These are phyloP conservation scores for Agrypnia vestita DNA, from an alignment of 1,140 invertebrate genomes.

Conservation along the genomic window DNA sequence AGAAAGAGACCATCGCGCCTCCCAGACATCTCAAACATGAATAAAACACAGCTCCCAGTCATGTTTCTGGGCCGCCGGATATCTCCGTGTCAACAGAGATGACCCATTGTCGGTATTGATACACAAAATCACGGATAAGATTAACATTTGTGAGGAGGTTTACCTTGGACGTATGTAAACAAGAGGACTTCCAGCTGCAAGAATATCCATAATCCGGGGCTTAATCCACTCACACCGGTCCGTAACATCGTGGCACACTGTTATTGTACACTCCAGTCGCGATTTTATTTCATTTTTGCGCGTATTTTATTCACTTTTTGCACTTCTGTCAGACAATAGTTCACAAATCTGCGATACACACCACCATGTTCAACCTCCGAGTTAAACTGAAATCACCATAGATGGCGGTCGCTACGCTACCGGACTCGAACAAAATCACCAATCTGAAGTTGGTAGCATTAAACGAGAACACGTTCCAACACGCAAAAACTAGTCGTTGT, in stretches of 20 bases:
- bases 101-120: constrained; percentile 9
- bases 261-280: constrained; percentile 66
- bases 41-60: background rate
- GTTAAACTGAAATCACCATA: background rate
- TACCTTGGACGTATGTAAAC: constrained; percentile 72
- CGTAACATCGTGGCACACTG: constrained; percentile 68
- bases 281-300: constrained; percentile 71
- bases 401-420: constrained; percentile 22
- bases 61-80: background rate
- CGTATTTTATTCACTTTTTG: constrained; percentile 66
- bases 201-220: constrained; percentile 70
- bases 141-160: constrained; percentile 57
- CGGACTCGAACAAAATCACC: background rate
- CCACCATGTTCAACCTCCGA: constrained; percentile 67
- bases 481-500: background rate
- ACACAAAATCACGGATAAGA: constrained; percentile 37
- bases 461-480: background rate
- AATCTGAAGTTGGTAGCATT: background rate
- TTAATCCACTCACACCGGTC: constrained; percentile 70
- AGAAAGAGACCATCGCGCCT: background rate
- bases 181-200: constrained; percentile 68
- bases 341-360: constrained; percentile 60
- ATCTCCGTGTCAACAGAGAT: constrained; percentile 29
- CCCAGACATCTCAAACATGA: background rate
- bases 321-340: constrained; percentile 62